Conservation (phyloP, 2,888 invertebrate species). For the Microchrysa polita region DNA sequence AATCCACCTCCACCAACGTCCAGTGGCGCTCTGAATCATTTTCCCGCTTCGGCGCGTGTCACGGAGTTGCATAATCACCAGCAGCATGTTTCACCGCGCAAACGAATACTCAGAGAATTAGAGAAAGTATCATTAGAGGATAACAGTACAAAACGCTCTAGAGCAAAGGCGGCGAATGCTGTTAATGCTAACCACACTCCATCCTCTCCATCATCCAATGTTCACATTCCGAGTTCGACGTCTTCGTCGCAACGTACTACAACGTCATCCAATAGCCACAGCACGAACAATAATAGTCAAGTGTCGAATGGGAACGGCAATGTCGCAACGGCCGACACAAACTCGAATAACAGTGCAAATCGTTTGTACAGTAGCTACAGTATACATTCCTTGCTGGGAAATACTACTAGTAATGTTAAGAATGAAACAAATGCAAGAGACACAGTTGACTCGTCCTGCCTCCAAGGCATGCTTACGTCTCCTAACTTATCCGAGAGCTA, state of each 20-base stretch:
- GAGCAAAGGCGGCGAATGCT: conserved; percentile 60
- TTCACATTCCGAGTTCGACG: background rate
- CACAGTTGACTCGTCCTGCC: conserved; percentile 58
- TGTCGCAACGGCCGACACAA: conserved; percentile 23
- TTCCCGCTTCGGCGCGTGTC: conserved; percentile 60
- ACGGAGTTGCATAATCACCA: conserved; percentile 60
- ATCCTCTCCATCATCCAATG: conserved; percentile 15
- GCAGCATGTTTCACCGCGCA: conserved; percentile 78
- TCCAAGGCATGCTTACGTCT: conserved; percentile 61
- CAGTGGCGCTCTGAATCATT: conserved; percentile 53
- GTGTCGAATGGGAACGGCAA: conserved; percentile 33
- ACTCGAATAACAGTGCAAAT: conserved; percentile 54
- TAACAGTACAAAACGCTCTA: conserved; percentile 52
- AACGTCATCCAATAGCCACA: conserved; percentile 21
- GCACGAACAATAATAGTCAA: conserved; percentile 26
- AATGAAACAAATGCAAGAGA: conserved; percentile 59
- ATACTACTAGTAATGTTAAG: conserved; percentile 53
- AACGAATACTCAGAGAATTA: conserved; percentile 82
- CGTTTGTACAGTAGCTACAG: conserved; percentile 79
- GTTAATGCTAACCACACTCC: conserved; percentile 53
- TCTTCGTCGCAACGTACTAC: conserved; percentile 14
- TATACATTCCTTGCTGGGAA: conserved; percentile 82
- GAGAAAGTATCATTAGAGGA: conserved; percentile 72
- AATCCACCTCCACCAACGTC: conserved; percentile 52
- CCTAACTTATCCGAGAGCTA: conserved; percentile 63